phyloP scores from a whole-genome alignment of 2,888 invertebrate genomes.

The Cryptophagus acutangulus region DNA sequence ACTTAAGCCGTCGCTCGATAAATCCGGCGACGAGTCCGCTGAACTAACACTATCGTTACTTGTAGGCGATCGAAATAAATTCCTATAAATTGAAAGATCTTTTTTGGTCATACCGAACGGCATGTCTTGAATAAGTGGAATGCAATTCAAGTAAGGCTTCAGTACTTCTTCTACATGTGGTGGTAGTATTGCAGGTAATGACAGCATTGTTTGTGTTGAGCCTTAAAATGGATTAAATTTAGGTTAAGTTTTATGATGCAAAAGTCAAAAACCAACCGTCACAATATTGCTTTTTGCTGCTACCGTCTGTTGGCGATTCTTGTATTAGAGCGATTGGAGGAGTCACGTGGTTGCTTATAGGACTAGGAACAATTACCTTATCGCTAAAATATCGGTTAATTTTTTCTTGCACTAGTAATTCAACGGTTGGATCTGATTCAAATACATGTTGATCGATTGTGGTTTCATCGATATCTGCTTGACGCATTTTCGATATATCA shows the following conservation, averaged over 20 bases:
- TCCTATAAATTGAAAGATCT: constrained; percentile 37
- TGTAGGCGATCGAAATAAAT: constrained; percentile 36
- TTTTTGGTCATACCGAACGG: constrained; percentile 16
- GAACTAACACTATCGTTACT: too few species aligned
- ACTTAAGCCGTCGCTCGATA: constrained; percentile 32
- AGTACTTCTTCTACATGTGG: constrained; percentile 58
- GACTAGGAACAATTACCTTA: constrained; percentile 46
- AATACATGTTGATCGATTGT: constrained; percentile 57
- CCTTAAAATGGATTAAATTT: too few species aligned
- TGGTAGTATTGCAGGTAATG: constrained; percentile 60
- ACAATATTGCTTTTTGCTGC: constrained; percentile 16
- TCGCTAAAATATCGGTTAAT: constrained; percentile 54
- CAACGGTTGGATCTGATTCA: constrained; percentile 60
- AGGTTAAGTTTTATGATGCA: neutral
- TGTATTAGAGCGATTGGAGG: neutral
- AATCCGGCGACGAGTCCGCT: constrained; percentile 32
- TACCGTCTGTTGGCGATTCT: neutral
- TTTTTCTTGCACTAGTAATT: constrained; percentile 62
- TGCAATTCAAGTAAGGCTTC: constrained; percentile 59
- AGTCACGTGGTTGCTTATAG: constrained; percentile 26
- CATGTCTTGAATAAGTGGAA: constrained; percentile 40
- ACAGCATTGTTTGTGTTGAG: constrained; percentile 62
- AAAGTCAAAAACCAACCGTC: constrained; percentile 21
- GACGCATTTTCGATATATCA: constrained; percentile 61
- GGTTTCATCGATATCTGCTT: constrained; percentile 63